Evolutionary conservation across 2,113 vertebrate genomes (phyloP).

Genomic region (Podarcis raffonei): DNA sequence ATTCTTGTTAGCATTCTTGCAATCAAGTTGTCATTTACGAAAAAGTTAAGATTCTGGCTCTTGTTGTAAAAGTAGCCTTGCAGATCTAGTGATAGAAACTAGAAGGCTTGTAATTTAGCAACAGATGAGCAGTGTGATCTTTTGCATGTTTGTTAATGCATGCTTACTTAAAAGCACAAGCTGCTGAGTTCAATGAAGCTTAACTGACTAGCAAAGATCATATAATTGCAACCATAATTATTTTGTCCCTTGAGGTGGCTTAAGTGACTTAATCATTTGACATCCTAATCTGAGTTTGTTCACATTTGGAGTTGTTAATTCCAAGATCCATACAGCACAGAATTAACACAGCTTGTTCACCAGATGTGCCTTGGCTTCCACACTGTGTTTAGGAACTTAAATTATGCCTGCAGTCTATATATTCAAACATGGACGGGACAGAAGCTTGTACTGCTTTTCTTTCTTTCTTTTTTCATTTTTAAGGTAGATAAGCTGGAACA

Average conservation of each 20-base stretch:
- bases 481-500: neutral
- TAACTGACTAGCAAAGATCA: neutral
- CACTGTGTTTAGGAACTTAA: slow-evolving; percentile 9
- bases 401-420: neutral
- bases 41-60: neutral
- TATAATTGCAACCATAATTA: neutral
- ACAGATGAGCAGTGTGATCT: neutral
- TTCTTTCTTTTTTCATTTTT: too few relatives aligned
- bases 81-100: neutral
- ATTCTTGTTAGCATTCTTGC: neutral
- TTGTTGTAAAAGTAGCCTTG: neutral
- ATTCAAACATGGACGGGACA: neutral
- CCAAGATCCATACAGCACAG: neutral
- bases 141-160: neutral
- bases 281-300: neutral
- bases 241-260: neutral
- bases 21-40: neutral
- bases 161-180: neutral
- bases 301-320: neutral
- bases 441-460: neutral
- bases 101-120: neutral
- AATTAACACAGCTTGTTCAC: slow-evolving; percentile 1
- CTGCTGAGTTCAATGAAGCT: neutral
- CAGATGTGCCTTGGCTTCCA: slow-evolving; percentile 16
- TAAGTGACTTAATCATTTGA: neutral